Base-by-base conservation (phyloP, 1,140 invertebrate genomes). In the Lethrus apterus region DNA sequence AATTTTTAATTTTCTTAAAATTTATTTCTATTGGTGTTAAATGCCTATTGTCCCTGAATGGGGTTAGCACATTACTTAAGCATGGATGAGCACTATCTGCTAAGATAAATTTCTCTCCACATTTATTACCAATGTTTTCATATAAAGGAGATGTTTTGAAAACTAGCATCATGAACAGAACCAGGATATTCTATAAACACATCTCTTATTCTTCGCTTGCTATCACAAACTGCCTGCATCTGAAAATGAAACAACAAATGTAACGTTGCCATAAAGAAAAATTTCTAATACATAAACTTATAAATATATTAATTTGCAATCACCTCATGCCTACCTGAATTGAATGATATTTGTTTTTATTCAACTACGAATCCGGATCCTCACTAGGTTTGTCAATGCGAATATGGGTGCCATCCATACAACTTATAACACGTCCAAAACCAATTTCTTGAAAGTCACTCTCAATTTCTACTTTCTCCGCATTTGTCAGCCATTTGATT, bases 121-220 rank as follows among this genome's bases (percentile, higher is more conserved):
- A 50, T 18, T 54, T 24, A 21, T 43, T 30, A 7, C 30, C 49
- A n/a, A 44, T 52, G 7, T 35, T 44, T 19, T 44, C 20, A 17
- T 50, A 36, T 34, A 56, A 17, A 31, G 40, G 42, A 7, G 57
- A 58, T 8, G 47, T 34, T 33, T 41, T 24, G 17, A 58, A 54
- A 40, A 58, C 57, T 42, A 15, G 38, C 29, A 38, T 58, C 57
- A 36, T 58, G 51, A 8, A 58, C 54, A 9, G 54, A 58, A 4
- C 52, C 57, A n/a, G 45, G 48, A 31, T 52, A 47, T 14, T 52
- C 54, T 9, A 38, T 29, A 36, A 46, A 46, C 7, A 46, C 8
- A 30, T 46, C 34, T 5, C 4, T 46, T n/a, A 38, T 46, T 19
- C 19, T 36, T 29, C 23, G 13, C 13, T 19, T 46, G 9, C 17